Base-by-base conservation (phyloP, 2,797 vertebrate genomes). In the Tympanoctomys barrerae region DNA sequence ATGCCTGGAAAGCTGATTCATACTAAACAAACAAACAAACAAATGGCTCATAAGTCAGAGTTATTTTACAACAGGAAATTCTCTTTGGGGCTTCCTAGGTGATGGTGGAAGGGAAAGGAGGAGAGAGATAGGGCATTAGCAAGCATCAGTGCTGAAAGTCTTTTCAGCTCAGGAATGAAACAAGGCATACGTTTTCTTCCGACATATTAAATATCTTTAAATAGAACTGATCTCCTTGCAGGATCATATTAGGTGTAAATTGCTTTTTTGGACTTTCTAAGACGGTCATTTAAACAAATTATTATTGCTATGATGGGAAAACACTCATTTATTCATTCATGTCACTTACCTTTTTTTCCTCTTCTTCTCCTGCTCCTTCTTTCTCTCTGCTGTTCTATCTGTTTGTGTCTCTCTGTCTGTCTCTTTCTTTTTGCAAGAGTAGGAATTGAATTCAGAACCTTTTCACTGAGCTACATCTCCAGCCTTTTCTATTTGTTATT, bases 131-230 rank as follows among this genome's bases (percentile, higher is more conserved):
- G n/a, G 21, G 4, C 8, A 1, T 18, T 49, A 36, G 36, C 18
- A 57, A 75, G 5, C 57, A 31, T 26, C 59, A 19, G 7, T 5
- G 7, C 24, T 81, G 73, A 22, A 54, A 82, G 68, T 79, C 87
- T 86, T 62, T 89, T 84, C 68, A 64, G 54, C 33, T 83, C 12
- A 90, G 57, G 42, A 90, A 77, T 22, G 71, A 90, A 90, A 79
- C 26, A 73, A 87, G 90, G 9, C 46, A 62, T 21, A 39, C 0
- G 2, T 24, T 89, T 95, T 89, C 59, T 89, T 66, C 13, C 36
- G 19, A 46, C 33, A n/a, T 36, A 49, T 62, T 80, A 70, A 75
- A 64, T 75, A 49, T 11, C 62, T 57, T 80, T 62, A 77, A 75
- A 90, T 68, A 90, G 59, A 95, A 79, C 0, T 79, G 73, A 59